Evolutionary conservation across 2,113 vertebrate species (phyloP), one percentile per base, ranked within the genome.

Genomic region (Marmota monax): DNA sequence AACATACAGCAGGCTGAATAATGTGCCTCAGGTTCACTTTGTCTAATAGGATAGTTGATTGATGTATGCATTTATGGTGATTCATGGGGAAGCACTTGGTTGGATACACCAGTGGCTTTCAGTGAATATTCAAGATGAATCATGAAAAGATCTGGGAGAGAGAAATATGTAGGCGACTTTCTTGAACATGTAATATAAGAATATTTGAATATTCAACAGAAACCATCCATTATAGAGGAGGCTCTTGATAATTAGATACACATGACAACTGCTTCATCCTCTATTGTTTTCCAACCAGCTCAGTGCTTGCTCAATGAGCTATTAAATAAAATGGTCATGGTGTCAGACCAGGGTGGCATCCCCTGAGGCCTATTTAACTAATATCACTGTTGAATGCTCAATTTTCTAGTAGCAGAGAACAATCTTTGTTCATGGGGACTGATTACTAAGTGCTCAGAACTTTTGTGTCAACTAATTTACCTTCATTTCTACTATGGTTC

Each of bases 361-460:
- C 13, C 27, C 25, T 29, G 63, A 48, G 61, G 51, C 11, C 39
- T 51, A 14, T 82, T 69, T 67, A 58, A 69, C 45, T 51, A 63
- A 56, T 9, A 65, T 79, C 37, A n/a, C 14, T 79, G 5, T 48
- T 29, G 48, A 82, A 42, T 18, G 14, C 8, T 92, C 29, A 25
- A 7, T 76, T 87, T 89, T 73, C 85, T 69, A 48, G 32, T 61
- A 56, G 7, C 29, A 77, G 53, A 91, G 37, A 89, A 65, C 32
- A 76, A 32, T 56, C 79, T 78, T 72, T 84, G 14, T n/a, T 79
- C 13, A 29, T 53, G 16, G 39, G 11, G 16, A 32, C 4, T 73
- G 39, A 74, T 25, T 32, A 25, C 32, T 88, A 88, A 94, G 78
- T 86, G 78, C 85, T 93, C 22, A 73, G 45, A 82, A n/a, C 67